Base-by-base conservation (phyloP, 2,113 vertebrate species). In the Thoracochromis brauschi region DNA sequence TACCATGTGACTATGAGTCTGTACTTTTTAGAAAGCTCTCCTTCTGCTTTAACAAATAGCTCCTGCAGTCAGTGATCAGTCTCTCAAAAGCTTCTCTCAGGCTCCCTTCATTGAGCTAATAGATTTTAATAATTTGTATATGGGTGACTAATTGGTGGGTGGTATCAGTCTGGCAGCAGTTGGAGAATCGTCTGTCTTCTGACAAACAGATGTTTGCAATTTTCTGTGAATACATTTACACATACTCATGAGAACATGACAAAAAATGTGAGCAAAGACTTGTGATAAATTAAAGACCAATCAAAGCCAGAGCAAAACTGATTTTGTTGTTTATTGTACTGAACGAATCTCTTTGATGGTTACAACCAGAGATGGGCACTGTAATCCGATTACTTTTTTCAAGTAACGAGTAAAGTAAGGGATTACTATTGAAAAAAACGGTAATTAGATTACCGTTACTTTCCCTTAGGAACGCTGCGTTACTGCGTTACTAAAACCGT, bases 141-240 rank as follows among this genome's bases (percentile, higher is more conserved):
- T 81, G 29, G 47, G 40, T 86, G 75, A 79, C 71, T 90, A 71
- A 89, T 89, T 89, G 85, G 80, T 85, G 49, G 63, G 88, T 8
- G 35, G 60, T 16, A 7, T 54, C 47, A 87, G 42, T 89, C 58
- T 86, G 63, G 80, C 75, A 71, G 71, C 65, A 35, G 63, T 24
- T 40, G 68, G 54, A 54, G 17, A 90, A 42, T 84, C 82, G 84
- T 81, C 38, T 35, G 45, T 87, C 47, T 84, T 58, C 38, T 47
- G 80, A 63, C 55, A 79, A 81, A 79, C 73, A 85, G 83, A 85
- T 87, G 89, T 87, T 92, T 75, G n/a, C 29, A 60, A 49, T 88
- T 84, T 73, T 60, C 45, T 19, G 65, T 31, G 16, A 88, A 83
- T 49, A 40, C n/a, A 47, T 54, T 75, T 71, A 38, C 6, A 63